Evolutionary conservation across 2,113 vertebrate genomes (phyloP).

Genomic region (Pygoscelis antarcticus): DNA sequence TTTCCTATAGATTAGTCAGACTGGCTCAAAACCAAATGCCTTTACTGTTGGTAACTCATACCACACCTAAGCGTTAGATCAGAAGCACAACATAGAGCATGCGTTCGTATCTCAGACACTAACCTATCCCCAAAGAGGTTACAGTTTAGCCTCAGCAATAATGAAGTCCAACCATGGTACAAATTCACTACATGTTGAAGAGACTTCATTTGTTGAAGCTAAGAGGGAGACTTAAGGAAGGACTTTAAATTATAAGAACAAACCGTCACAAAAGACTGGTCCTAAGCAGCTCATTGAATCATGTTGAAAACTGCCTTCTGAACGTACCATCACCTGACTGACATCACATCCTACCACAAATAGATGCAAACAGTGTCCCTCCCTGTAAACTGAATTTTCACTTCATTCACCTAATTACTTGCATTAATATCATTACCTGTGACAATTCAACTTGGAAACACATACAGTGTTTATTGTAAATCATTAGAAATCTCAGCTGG

Average conservation of each 20-base stretch:
- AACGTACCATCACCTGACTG: neutral
- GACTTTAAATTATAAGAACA: neutral
- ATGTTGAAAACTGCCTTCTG: neutral
- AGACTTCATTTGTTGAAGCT: neutral
- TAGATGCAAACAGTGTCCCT: accelerated
- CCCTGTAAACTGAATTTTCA: neutral
- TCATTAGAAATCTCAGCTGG: neutral
- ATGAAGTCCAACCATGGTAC: neutral
- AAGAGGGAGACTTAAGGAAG: neutral
- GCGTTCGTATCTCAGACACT: accelerated
- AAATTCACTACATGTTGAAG: neutral
- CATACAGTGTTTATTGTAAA: neutral
- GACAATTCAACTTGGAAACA: neutral
- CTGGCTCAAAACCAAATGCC: neutral
- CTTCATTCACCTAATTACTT: neutral
- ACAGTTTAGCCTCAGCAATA: neutral
- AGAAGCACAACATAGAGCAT: neutral
- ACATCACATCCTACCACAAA: neutral
- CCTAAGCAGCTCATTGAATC: neutral
- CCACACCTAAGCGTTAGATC: neutral
- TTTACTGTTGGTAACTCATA: neutral
- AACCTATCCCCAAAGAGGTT: neutral
- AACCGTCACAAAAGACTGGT: neutral
- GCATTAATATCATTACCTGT: neutral
- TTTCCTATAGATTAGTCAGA: neutral